Percentiles rank a stretch among this genome's conserved stretches.
These are phyloP conservation scores for Epicampocera succincta DNA, from an alignment of 2,888 invertebrate species.

Conservation along the genomic window DNA sequence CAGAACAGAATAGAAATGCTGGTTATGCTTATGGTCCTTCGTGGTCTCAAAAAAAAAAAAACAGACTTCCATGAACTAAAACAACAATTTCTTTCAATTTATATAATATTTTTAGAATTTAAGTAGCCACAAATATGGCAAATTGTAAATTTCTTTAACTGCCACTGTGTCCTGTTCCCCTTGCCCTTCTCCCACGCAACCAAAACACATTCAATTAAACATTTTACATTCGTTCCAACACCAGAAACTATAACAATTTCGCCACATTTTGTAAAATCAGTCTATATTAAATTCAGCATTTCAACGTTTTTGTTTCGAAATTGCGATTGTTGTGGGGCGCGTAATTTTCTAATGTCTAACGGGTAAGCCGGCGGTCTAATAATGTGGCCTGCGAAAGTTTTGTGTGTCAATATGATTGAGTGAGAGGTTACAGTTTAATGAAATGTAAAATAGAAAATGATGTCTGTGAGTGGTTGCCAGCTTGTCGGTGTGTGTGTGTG, in stretches of 20 bases:
- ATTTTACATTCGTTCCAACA: constrained; percentile 3
- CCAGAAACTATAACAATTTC: constrained; percentile 6
- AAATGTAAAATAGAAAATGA: constrained; percentile 63
- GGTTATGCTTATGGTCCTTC: too few relatives aligned
- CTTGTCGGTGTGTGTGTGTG: not conserved
- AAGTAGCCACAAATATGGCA: too few relatives aligned
- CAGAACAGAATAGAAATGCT: too few relatives aligned
- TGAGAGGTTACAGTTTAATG: constrained; percentile 68
- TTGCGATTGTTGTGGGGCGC: constrained; percentile 12
- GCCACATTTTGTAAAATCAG: not conserved
- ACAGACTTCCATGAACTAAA: too few relatives aligned
- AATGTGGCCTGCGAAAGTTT: constrained; percentile 44
- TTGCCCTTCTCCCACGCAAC: too few relatives aligned
- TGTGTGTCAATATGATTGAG: constrained; percentile 61
- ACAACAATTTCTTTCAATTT: too few relatives aligned
- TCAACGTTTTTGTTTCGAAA: not conserved
- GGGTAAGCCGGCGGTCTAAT: constrained; percentile 61
- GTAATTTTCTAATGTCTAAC: constrained; percentile 1
- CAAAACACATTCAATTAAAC: not conserved
- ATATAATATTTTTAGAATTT: too few relatives aligned
- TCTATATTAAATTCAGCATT: not conserved
- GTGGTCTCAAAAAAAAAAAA: too few relatives aligned
- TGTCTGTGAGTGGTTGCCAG: constrained; percentile 23
- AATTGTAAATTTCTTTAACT: too few relatives aligned
- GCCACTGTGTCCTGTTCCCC: too few relatives aligned